These are phyloP conservation scores for Rhabditoides inermis DNA, from an alignment of 2,888 invertebrate genomes.

Conservation along the genomic window DNA sequence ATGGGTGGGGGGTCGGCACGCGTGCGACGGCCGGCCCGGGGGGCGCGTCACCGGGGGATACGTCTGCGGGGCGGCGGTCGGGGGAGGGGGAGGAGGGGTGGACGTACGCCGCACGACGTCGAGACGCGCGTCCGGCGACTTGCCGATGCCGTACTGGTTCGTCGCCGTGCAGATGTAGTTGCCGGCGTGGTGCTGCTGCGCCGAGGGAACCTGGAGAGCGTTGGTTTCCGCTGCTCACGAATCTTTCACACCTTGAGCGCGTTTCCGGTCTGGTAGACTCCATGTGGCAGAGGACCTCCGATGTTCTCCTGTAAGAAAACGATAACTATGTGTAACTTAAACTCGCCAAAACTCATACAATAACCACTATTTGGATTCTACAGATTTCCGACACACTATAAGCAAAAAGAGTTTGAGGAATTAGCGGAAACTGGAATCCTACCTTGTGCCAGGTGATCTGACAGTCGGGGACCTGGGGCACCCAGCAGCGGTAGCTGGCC, in stretches of 20 bases:
- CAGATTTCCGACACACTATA: too few species aligned
- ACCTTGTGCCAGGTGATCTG: constrained; percentile 67
- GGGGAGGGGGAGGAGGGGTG: not conserved
- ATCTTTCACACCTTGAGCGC: constrained; percentile 60
- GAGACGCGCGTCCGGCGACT: constrained; percentile 39
- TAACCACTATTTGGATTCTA: too few species aligned
- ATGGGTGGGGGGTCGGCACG: not conserved
- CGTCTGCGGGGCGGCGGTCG: not conserved
- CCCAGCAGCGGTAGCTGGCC: constrained; percentile 64
- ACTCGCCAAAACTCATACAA: too few species aligned
- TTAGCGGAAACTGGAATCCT: too few species aligned
- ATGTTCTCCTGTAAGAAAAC: constrained; percentile 21
- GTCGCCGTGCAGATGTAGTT: constrained; percentile 72
- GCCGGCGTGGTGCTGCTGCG: constrained; percentile 65
- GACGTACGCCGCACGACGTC: constrained; percentile 41
- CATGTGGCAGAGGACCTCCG: constrained; percentile 55
- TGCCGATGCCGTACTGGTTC: constrained; percentile 44
- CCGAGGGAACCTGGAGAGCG: constrained; percentile 64
- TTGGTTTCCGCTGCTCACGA: constrained; percentile 58
- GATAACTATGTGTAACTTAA: too few species aligned
- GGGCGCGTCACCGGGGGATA: not conserved
- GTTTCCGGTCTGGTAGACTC: constrained; percentile 63
- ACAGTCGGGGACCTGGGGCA: constrained; percentile 69
- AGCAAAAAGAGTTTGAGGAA: not conserved
- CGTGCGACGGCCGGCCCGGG: not conserved